Evolutionary conservation across 2,888 invertebrate genomes (phyloP).

Genomic region (Chaetoderma sp.): DNA sequence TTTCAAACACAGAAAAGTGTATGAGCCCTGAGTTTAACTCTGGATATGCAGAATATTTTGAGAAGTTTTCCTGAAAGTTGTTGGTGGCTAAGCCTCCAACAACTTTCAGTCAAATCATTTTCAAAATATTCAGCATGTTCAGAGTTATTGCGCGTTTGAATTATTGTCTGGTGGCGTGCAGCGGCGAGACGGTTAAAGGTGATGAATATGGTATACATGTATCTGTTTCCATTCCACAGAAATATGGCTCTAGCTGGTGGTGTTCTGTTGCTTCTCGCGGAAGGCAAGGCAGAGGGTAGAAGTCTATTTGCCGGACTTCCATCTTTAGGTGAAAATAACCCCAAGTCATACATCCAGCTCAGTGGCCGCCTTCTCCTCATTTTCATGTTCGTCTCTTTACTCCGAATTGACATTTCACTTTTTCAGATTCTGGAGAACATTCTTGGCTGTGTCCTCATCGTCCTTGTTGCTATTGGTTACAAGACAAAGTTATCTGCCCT

Average conservation of each 20-base stretch:
- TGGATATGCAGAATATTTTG: no score
- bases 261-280: slow-evolving; percentile 94
- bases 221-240: slow-evolving; percentile 69
- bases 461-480: slow-evolving; percentile 95
- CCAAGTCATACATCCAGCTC: slow-evolving; percentile 95
- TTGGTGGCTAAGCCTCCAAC: no score
- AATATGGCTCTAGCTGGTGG: slow-evolving; percentile 98
- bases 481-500: slow-evolving; percentile 98
- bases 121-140: no score
- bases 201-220: no score
- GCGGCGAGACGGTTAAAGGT: no score
- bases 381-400: slow-evolving; percentile 98
- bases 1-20: no score
- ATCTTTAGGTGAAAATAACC: slow-evolving; percentile 79
- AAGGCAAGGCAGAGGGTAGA: slow-evolving; percentile 91
- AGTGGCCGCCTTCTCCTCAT: slow-evolving; percentile 95
- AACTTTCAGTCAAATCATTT: no score
- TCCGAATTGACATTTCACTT: slow-evolving; percentile 92
- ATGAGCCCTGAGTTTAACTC: no score
- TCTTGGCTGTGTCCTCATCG: slow-evolving; percentile 92
- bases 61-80: no score
- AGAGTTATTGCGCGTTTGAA: no score
- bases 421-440: slow-evolving; percentile 89
- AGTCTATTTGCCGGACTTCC: slow-evolving; percentile 92
- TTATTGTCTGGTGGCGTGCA: no score